Conservation (phyloP, 2,888 invertebrate species). For the Anarsia innoxiella region DNA sequence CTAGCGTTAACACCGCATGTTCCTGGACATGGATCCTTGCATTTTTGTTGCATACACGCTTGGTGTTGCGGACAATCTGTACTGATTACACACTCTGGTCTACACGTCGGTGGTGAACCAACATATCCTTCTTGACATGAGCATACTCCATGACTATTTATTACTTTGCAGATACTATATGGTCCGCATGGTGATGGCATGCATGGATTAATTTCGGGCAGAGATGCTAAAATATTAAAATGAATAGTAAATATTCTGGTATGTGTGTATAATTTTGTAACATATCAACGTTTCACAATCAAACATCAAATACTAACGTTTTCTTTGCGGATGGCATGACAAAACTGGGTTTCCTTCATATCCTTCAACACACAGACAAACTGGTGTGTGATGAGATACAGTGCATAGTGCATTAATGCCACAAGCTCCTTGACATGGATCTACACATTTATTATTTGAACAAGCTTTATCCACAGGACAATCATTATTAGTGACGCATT, state of each 20-base stretch:
- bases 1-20: conserved; percentile 83
- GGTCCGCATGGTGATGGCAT: conserved; percentile 85
- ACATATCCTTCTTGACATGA: conserved; percentile 84
- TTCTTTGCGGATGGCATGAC: conserved; percentile 66
- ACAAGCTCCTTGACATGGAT: conserved; percentile 89
- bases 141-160: conserved; percentile 85
- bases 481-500: conserved; percentile 89
- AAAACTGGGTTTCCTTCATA: conserved; percentile 85
- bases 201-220: conserved; percentile 77
- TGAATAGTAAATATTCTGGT: background rate
- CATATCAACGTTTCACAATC: no score
- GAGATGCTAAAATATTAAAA: conserved; percentile 43
- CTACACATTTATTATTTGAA: conserved; percentile 87
- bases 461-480: conserved; percentile 86
- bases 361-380: conserved; percentile 85
- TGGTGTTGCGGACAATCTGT: conserved; percentile 84
- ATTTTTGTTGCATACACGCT: conserved; percentile 82
- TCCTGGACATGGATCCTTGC: conserved; percentile 85
- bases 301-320: conserved; percentile 60
- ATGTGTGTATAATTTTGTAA: background rate
- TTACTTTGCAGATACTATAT: conserved; percentile 82
- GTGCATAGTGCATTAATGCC: conserved; percentile 86
- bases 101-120: conserved; percentile 84
- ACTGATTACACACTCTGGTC: conserved; percentile 85
- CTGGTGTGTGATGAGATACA: conserved; percentile 87